Evolutionary conservation across 2,113 vertebrate genomes (phyloP).

Genomic region (Corythoichthys intestinalis): DNA sequence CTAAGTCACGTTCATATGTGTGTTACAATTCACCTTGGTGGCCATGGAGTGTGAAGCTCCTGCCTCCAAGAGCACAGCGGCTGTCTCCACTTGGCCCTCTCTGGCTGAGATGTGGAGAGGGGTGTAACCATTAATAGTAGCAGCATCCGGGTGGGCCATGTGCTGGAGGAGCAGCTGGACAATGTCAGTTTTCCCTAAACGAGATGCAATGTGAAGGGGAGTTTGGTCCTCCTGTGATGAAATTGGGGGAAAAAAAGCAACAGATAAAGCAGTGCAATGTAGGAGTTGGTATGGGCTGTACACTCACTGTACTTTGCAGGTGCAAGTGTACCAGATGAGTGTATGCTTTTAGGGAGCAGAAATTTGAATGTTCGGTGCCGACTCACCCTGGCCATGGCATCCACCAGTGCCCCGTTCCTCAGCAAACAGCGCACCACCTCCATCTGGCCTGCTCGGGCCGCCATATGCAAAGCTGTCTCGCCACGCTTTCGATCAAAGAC

Average conservation of each 20-base stretch:
- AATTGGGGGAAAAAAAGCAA: slow-evolving; percentile 12
- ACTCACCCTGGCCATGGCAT: slow-evolving; percentile 91
- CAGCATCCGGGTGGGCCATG: slow-evolving; percentile 95
- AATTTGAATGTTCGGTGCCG: slow-evolving; percentile 8
- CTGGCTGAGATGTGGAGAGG: slow-evolving; percentile 94
- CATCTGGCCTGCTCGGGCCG: slow-evolving; percentile 92
- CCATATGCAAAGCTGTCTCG: slow-evolving; percentile 96
- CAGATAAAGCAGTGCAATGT: background rate
- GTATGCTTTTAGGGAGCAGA: background rate
- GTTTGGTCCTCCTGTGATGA: slow-evolving; percentile 92
- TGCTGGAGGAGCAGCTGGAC: slow-evolving; percentile 95
- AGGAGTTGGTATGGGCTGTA: background rate
- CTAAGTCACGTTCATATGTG: background rate
- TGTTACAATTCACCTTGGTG: slow-evolving; percentile 80
- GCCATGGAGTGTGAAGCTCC: slow-evolving; percentile 90
- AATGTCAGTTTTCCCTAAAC: slow-evolving; percentile 95
- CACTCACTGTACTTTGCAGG: background rate
- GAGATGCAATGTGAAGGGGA: slow-evolving; percentile 93
- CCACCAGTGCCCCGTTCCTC: slow-evolving; percentile 92
- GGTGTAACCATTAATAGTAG: slow-evolving; percentile 93
- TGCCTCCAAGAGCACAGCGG: slow-evolving; percentile 88
- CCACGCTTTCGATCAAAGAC: slow-evolving; percentile 77
- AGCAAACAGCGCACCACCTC: slow-evolving; percentile 96
- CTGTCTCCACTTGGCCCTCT: slow-evolving; percentile 92
- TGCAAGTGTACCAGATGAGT: background rate